Base-by-base conservation (phyloP, 2,888 invertebrate genomes). In the Cryptocheilus praepositus region DNA sequence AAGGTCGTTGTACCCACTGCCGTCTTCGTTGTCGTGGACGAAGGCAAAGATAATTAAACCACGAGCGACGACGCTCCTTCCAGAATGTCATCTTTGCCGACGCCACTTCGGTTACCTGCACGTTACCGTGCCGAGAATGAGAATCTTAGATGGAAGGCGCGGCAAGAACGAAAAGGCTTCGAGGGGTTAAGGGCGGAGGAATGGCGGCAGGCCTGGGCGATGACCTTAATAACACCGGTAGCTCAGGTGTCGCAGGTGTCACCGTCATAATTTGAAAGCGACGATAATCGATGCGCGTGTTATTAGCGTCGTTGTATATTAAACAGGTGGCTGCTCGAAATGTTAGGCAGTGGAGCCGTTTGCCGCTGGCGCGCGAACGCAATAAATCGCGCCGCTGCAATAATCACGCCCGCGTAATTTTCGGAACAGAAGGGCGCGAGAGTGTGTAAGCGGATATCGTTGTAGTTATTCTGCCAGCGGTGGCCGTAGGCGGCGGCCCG, bases 31-130 rank as follows among this genome's bases (percentile, higher is more conserved):
- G 62, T 15, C 22, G n/a, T 19, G 15, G 18, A 56, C 59, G 68
- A 70, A 70, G 72, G 73, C 66, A 77, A 74, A 80, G 80, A 82
- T 83, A 82, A 82, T 82, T 82, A 83, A 79, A 79, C 77, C 76
- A 74, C 71, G 62, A 70, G 56, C 64, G 69, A 69, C 71, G 71
- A 64, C 71, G 71, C 69, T 68, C 72, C 69, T 59, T 71, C 51
- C 62, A 53, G 60, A 64, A 44, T 51, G 67, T 60, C 67, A 59
- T 28, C 73, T 68, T 43, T 21, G 56, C 21, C 70, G 58, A 53
- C 74, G 76, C 74, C 13, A 36, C 36, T 74, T 77, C 80, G 69
- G 73, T 81, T 81, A 81, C 79, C 77, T 81, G 77, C 61, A 67
- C 74, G 77, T 77, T 77, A 74, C 71, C 79, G 74, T 80, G 75